Evolutionary conservation across 1,140 invertebrate genomes (phyloP).

Genomic region (Diabrotica virgifera): DNA sequence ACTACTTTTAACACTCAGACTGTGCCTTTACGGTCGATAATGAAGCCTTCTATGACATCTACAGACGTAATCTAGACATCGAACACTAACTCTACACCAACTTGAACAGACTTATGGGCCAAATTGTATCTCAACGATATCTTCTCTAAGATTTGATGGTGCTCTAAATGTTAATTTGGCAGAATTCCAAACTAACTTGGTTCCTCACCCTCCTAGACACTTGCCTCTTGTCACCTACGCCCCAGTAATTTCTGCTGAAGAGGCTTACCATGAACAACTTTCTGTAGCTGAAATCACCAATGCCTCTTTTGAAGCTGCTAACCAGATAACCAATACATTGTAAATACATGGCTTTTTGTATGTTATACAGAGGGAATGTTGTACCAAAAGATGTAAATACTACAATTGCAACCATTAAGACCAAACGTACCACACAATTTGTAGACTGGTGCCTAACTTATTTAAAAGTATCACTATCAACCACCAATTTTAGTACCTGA

Average conservation of each 20-base stretch:
- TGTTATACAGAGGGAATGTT: constrained; percentile 67
- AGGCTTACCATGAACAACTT: constrained; percentile 77
- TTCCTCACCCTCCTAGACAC: constrained; percentile 78
- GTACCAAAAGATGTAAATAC: constrained; percentile 80
- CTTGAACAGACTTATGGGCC: constrained; percentile 77
- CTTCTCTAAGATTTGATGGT: constrained; percentile 82
- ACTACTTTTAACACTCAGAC: constrained; percentile 76
- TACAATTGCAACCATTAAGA: constrained; percentile 87
- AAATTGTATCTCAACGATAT: constrained; percentile 83
- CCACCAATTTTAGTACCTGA: constrained; percentile 77
- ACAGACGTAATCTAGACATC: constrained; percentile 81
- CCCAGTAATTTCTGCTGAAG: constrained; percentile 75
- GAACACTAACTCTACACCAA: constrained; percentile 78
- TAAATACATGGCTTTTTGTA: constrained; percentile 85
- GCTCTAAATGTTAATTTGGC: constrained; percentile 86
- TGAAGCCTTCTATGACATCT: constrained; percentile 89
- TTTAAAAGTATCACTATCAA: constrained; percentile 77
- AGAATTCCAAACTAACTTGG: constrained; percentile 86
- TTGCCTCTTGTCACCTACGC: constrained; percentile 78
- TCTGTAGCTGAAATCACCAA: constrained; percentile 79
- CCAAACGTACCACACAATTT: constrained; percentile 78
- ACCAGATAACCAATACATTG: constrained; percentile 79
- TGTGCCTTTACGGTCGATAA: constrained; percentile 88
- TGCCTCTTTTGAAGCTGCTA: constrained; percentile 77
- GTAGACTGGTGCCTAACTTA: constrained; percentile 82